Conservation (phyloP, 1,140 invertebrate genomes). For the Drosophila kikkawai region DNA sequence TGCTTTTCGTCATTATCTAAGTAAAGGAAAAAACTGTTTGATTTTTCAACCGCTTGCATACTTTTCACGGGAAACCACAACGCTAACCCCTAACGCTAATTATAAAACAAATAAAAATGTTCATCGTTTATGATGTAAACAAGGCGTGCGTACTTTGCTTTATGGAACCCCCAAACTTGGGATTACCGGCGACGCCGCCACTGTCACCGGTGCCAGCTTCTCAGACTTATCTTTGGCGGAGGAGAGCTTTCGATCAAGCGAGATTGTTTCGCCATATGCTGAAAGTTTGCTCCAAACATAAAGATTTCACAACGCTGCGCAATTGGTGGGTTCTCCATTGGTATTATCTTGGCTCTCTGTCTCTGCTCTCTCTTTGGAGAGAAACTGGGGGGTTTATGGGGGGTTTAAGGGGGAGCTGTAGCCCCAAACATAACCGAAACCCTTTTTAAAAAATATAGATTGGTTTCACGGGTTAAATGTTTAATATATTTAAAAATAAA, state of each 20-base stretch:
- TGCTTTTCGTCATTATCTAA: slow-evolving; percentile 79
- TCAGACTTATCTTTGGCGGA: background rate
- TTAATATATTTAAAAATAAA: too few species aligned
- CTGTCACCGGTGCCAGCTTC: background rate
- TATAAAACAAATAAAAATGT: slow-evolving; percentile 65
- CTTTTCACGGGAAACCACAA: slow-evolving; percentile 60
- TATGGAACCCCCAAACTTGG: slow-evolving; percentile 1
- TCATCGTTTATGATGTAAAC: slow-evolving; percentile 71
- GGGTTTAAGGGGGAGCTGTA: background rate
- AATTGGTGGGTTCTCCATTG: slow-evolving; percentile 44
- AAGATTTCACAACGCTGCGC: slow-evolving; percentile 66
- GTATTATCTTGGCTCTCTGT: slow-evolving; percentile 12
- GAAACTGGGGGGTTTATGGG: background rate
- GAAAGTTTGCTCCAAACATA: slow-evolving; percentile 38
- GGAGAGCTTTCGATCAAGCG: slow-evolving; percentile 11
- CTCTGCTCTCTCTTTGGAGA: slow-evolving; percentile 2
- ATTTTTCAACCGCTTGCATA: slow-evolving; percentile 62
- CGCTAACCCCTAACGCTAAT: slow-evolving; percentile 60
- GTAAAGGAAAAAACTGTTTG: slow-evolving; percentile 39
- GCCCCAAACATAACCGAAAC: background rate
- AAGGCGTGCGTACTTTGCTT: slow-evolving; percentile 3
- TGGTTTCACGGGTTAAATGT: too few species aligned
- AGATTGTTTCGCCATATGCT: slow-evolving; percentile 37
- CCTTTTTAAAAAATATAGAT: too few species aligned
- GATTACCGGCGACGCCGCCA: slow-evolving; percentile 2